Evolutionary conservation across 2,797 vertebrate genomes (phyloP).

Genomic region (Oreochromis mossambicus): DNA sequence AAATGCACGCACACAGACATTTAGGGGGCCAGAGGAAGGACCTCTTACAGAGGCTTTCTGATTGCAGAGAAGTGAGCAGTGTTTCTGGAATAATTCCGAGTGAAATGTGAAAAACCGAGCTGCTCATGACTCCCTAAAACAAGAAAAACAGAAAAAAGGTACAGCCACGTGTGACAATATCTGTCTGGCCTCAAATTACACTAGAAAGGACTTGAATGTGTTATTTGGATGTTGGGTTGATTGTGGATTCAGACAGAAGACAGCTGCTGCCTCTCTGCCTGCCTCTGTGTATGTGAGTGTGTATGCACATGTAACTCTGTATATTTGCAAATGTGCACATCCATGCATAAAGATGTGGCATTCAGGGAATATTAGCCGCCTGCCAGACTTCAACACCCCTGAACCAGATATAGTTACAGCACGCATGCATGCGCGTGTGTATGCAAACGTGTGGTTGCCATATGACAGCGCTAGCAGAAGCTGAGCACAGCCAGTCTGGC

Average conservation of each 20-base stretch:
- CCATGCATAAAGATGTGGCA: conserved; percentile 54
- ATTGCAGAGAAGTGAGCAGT: neutral
- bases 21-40: neutral
- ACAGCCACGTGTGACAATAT: neutral
- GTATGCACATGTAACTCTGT: neutral
- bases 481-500: conserved; percentile 22
- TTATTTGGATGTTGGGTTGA: conserved; percentile 25
- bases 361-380: conserved; percentile 33
- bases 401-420: conserved; percentile 20
- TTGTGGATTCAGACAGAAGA: conserved; percentile 11
- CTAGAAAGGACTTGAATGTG: neutral
- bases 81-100: neutral
- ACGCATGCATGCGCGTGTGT: neutral
- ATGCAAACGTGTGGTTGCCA: conserved; percentile 19
- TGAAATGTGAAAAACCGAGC: neutral
- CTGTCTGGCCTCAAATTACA: neutral
- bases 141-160: neutral
- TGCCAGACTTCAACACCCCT: conserved; percentile 24
- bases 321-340: neutral
- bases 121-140: neutral
- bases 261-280: neutral
- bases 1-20: neutral
- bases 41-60: neutral
- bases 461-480: conserved; percentile 13
- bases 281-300: neutral